phyloP scores from a whole-genome alignment of 2,797 vertebrate genomes.

The Anguilla megastoma region DNA sequence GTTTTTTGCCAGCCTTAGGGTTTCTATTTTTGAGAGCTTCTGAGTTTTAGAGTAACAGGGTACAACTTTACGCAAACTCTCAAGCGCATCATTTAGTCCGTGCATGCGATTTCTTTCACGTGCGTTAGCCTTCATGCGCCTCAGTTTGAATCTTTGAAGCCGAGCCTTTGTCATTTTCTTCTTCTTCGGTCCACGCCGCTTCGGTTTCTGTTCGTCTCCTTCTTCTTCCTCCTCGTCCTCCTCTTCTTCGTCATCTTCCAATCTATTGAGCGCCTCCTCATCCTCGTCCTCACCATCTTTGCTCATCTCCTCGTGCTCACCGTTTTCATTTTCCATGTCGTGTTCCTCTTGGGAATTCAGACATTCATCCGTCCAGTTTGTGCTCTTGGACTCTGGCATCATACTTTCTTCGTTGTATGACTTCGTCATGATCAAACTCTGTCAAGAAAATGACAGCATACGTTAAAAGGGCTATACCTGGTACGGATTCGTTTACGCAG shows the following conservation, averaged over 20 bases:
- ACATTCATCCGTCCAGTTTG: conserved; percentile 81
- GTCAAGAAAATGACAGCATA: conserved; percentile 25
- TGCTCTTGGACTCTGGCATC: conserved; percentile 76
- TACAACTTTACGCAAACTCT: conserved; percentile 95
- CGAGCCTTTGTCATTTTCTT: conserved; percentile 99
- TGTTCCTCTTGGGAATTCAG: conserved; percentile 80
- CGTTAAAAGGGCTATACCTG: not conserved
- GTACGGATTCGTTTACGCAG: conserved; percentile 9
- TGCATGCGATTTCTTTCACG: conserved; percentile 99
- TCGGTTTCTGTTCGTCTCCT: conserved; percentile 87
- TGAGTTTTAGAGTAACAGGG: conserved; percentile 99
- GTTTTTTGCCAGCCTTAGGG: conserved; percentile 93
- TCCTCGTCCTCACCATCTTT: conserved; percentile 76
- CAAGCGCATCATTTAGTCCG: conserved; percentile 95
- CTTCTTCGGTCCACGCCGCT: conserved; percentile 94
- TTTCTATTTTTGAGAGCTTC: conserved; percentile 98
- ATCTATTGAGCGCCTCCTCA: conserved; percentile 66
- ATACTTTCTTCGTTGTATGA: conserved; percentile 84
- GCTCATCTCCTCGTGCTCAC: conserved; percentile 71
- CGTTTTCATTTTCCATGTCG: conserved; percentile 76
- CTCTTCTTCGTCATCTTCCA: conserved; percentile 79
- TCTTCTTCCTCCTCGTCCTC: conserved; percentile 79
- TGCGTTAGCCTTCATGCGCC: conserved; percentile 96
- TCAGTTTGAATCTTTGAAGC: conserved; percentile 90
- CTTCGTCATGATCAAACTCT: conserved; percentile 83